Percentiles rank a stretch among this genome's conserved stretches.
phyloP scores from a whole-genome alignment of 2,888 invertebrate genomes.

The Cetonia aurata region DNA sequence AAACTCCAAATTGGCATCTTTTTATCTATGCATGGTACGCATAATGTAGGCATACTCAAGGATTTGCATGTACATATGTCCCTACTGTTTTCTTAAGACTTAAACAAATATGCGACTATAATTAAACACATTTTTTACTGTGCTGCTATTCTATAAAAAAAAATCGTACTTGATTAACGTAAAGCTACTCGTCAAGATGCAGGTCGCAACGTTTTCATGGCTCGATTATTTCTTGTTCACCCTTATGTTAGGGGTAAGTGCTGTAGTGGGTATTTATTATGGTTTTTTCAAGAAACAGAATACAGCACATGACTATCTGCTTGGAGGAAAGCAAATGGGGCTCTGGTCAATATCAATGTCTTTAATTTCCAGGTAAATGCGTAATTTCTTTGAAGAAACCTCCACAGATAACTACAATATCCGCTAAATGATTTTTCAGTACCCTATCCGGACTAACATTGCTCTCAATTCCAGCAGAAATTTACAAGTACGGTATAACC shows the following conservation, averaged over 20 bases:
- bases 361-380: constrained; percentile 76
- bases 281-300: constrained; percentile 71
- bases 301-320: constrained; percentile 77
- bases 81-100: no score
- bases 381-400: not conserved
- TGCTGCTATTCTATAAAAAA: no score
- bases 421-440: constrained; percentile 64
- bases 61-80: no score
- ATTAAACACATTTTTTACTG: no score
- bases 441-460: constrained; percentile 81
- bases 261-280: constrained; percentile 72
- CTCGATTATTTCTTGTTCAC: constrained; percentile 70
- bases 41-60: no score
- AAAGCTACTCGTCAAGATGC: no score
- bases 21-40: no score
- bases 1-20: no score
- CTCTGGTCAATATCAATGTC: constrained; percentile 80
- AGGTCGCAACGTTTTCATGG: constrained; percentile 33
- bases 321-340: constrained; percentile 79
- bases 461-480: constrained; percentile 80
- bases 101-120: no score
- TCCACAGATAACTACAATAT: not conserved
- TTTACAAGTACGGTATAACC: constrained; percentile 78
- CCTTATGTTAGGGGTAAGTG: constrained; percentile 68
- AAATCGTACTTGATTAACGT: no score